Evolutionary conservation across 2,888 invertebrate species (phyloP).

Genomic region (Cecidostiba fungosa): DNA sequence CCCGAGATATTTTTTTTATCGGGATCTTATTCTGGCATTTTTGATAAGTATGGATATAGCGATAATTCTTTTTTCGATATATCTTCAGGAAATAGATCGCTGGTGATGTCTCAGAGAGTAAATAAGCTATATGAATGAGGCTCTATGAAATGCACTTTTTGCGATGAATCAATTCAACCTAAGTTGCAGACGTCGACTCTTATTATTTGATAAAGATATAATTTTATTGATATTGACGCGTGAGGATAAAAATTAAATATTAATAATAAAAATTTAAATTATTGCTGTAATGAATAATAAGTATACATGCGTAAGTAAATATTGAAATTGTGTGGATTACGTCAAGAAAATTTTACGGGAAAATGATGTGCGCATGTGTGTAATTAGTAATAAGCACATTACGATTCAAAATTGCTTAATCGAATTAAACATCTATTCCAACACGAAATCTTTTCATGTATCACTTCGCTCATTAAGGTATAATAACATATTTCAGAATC

Average conservation of each 20-base stretch:
- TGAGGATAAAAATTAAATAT: too few relatives aligned
- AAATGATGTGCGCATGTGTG: too few relatives aligned
- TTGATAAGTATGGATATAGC: not conserved
- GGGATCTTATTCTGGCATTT: not conserved
- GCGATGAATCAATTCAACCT: not conserved
- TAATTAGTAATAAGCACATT: not conserved
- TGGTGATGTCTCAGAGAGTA: not conserved
- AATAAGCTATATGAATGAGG: not conserved
- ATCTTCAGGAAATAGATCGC: not conserved
- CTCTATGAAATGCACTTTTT: not conserved
- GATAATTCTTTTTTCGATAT: not conserved
- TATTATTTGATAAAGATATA: too few relatives aligned
- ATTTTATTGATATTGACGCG: too few relatives aligned
- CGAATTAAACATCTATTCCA: too few relatives aligned
- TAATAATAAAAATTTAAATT: too few relatives aligned
- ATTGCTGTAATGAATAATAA: not conserved
- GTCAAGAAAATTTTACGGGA: not conserved
- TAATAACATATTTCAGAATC: not conserved
- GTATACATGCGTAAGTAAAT: not conserved
- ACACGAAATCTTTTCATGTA: too few relatives aligned
- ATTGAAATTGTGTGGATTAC: not conserved
- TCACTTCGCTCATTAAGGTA: too few relatives aligned
- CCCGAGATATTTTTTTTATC: not conserved
- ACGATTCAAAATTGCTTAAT: too few relatives aligned
- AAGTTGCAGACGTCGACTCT: not conserved